Percentiles rank a stretch among this genome's conserved stretches.
Evolutionary conservation across 2,797 vertebrate genomes (phyloP).

Genomic region (Sebastes goodei): DNA sequence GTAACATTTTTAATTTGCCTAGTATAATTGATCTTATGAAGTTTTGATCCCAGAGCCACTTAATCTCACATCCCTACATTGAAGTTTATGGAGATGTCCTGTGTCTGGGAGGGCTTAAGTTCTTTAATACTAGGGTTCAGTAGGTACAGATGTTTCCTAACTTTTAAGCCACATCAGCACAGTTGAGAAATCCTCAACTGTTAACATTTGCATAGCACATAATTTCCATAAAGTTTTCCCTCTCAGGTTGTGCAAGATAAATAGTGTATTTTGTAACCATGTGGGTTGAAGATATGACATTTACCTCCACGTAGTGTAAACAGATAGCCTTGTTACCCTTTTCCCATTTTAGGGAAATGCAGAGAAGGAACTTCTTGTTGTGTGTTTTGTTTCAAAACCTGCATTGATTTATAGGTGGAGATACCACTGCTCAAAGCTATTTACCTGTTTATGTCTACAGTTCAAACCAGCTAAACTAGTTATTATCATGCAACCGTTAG

Average conservation of each 20-base stretch:
- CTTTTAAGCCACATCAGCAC: neutral
- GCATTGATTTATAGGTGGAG: neutral
- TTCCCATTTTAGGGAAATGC: neutral
- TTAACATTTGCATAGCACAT: neutral
- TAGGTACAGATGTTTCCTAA: neutral
- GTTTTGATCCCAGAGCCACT: neutral
- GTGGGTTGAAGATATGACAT: neutral
- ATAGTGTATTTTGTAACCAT: neutral
- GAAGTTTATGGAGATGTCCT: neutral
- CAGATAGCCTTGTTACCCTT: neutral
- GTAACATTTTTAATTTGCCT: neutral
- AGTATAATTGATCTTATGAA: neutral
- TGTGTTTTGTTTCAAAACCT: neutral
- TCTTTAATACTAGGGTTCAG: neutral
- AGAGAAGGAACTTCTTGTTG: neutral
- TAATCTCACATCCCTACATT: neutral
- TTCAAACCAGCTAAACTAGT: neutral
- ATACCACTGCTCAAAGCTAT: neutral
- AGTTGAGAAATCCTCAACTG: neutral
- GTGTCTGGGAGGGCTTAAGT: neutral
- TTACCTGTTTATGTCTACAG: neutral
- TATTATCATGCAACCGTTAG: neutral
- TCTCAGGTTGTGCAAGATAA: neutral
- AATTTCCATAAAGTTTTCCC: neutral
- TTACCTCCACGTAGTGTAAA: neutral